Base-by-base conservation (phyloP, 2,888 invertebrate species). In the Charanyca ferruginea region DNA sequence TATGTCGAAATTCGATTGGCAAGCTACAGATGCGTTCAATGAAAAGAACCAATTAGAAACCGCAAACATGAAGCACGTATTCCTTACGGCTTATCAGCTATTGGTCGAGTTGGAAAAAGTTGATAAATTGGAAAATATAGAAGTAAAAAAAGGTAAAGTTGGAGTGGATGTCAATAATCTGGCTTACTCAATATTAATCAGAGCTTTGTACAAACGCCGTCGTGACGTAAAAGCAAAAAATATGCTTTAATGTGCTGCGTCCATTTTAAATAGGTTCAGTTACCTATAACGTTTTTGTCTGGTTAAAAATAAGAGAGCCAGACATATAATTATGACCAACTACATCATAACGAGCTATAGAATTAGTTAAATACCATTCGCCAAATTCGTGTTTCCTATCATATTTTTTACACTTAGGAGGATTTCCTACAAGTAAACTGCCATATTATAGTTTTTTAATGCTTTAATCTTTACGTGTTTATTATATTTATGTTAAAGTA, bases 1-100 rank as follows among this genome's bases (percentile, higher is more conserved):
- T 9, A 67, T 91, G 44, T 86, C 81, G 2, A 83, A 83, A 77
- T 85, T 87, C 64, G 87, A 90, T 86, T 91, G 90, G 87, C 66
- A 87, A 60, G 85, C 87, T 69, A 83, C 84, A 0, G 87, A 89
- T 23, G 77, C 69, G 45, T 84, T 80, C 55, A 78, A 85, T 66
- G 83, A 74, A 52, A 89, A 85, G 64, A 82, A 66, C 45, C 54
- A 67, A 32, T 45, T 77, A 58, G 85, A 88, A 81, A 73, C 64
- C 38, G 83, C 87, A 55, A 87, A 85, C 73, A 65, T 89, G 38
- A 84, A 83, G 59, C 61, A 66, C 16, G 76, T 89, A 65, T 88
- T 85, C 66, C 81, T 88, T 54, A 84, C 84, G 25, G 79, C 75
- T 38, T 88, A 86, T 78, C 89, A 91, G 77, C 79, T 91, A 23